Base-by-base conservation (phyloP, 2,113 vertebrate species). In the Lasiurus borealis region DNA sequence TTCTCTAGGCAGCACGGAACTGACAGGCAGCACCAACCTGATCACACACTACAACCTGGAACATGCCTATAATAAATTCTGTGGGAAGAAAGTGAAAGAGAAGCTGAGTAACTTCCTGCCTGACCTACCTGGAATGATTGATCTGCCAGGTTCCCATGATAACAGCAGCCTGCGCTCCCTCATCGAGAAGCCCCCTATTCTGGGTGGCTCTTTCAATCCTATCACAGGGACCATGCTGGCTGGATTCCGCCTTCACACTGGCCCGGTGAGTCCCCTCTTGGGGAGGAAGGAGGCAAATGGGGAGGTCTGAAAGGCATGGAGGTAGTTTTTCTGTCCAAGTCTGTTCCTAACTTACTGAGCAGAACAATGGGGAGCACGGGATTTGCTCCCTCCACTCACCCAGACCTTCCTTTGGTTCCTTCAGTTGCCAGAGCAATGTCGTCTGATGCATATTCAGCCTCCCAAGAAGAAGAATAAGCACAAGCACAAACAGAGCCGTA, bases 391-490 rank as follows among this genome's bases (percentile, higher is more conserved):
- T 8, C 34, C 48, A 0, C 57, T 96, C 46, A 96, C 69, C 40
- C 44, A 36, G 46, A 25, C 91, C 71, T 85, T 10, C 12, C 85
- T 1, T 0, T 91, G 57, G 29, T 36, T 92, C 48, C 85, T 59
- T 0, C 96, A 99, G 99, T 98, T 99, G 73, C 99, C 99, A 0
- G 99, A 99, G 97, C 99, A 99, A 96, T 99, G 99, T 97, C 99
- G 99, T 95, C 98, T 99, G 95, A 99, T 99, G 99, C 99, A 99
- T 91, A 99, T 99, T 97, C 99, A 99, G 97, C 99, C 99, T 0
- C 99, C 99, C 92, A 99, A 99, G 98, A 99, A 99, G 97, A 99
- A 99, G 97, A 99, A 99, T 92, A 99, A 99, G 97, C 99, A 99
- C 97, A 99, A 99, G 80, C 99, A 99, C 98, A 99, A 99, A 95